Base-by-base conservation (phyloP, 2,888 invertebrate genomes). In the Idaea biselata region DNA sequence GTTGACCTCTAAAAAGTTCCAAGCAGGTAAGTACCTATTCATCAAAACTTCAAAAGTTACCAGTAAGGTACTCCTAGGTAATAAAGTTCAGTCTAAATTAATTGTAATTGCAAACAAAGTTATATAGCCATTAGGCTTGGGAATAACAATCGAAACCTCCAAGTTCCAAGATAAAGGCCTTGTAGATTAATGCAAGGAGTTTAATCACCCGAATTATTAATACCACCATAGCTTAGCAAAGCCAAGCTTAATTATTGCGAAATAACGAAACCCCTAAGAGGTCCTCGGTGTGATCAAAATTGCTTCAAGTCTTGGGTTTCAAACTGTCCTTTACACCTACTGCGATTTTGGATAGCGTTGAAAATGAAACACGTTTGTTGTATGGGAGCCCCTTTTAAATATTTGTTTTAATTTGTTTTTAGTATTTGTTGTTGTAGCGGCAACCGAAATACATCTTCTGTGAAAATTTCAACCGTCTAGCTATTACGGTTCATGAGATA, bases 91-190 rank as follows among this genome's bases (percentile, higher is more conserved):
- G 44, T 44, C 11, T 44, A 44, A 44, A 44, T 44, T 44, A 44
- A 44, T 44, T 44, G 44, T 44, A 44, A 44, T 44, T 44, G 44
- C 44, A 44, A 44, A 44, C 44, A 44, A 44, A 44, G 44, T 44
- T 44, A 44, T 44, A 44, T 44, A 14, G 44, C 44, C 44, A 44
- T 44, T 44, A 44, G 44, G 14, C 14, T 44, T 8, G 44, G 14
- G 11, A 44, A 44, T 44, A 44, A 44, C 44, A 44, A 44, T 44
- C 44, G 44, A 44, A 44, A 44, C 11, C 44, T 44, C 44, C 11
- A 44, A 44, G 11, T 44, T 44, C 44, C 44, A 8, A 44, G 14
- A 14, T 14, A 14, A 44, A 44, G 44, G 14, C 44, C 44, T 14
- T 44, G 32, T 32, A 44, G 44, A 44, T 44, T 44, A 44, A 44